Percentiles rank a stretch among this genome's conserved stretches.
phyloP scores from a whole-genome alignment of 2,888 invertebrate genomes.

The Gasteruption jaculator region DNA sequence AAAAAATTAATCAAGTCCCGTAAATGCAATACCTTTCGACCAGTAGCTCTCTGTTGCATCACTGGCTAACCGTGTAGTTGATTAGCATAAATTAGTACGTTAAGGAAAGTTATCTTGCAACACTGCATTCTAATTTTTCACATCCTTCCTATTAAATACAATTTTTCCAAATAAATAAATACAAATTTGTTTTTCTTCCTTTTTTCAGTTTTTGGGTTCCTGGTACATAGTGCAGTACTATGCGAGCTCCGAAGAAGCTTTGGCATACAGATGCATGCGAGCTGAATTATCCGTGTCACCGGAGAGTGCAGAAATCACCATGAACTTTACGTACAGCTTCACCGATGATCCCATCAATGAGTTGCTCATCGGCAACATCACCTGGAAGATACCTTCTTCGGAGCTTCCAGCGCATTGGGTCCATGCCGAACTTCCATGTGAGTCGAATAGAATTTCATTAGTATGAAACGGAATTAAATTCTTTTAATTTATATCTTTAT shows the following conservation, averaged over 20 bases:
- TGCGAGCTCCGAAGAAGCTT: constrained; percentile 81
- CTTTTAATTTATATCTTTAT: not conserved
- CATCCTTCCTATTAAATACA: too few species aligned
- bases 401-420: constrained; percentile 79
- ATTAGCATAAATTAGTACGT: too few species aligned
- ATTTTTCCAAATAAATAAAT: constrained; percentile 4
- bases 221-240: constrained; percentile 89
- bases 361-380: constrained; percentile 77
- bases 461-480: not conserved
- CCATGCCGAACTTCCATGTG: constrained; percentile 81
- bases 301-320: constrained; percentile 64
- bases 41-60: too few species aligned
- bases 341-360: constrained; percentile 80
- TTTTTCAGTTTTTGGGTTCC: constrained; percentile 67
- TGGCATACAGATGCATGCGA: constrained; percentile 82
- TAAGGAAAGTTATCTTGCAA: too few species aligned
- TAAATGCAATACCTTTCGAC: too few species aligned
- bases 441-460: constrained; percentile 38
- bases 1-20: too few species aligned
- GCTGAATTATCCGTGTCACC: constrained; percentile 63
- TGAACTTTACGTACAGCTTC: constrained; percentile 86
- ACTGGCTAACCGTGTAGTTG: too few species aligned
- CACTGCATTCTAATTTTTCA: too few species aligned
- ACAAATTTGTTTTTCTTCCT: constrained; percentile 6
- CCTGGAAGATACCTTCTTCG: constrained; percentile 75